Evolutionary conservation across 2,113 vertebrate species (phyloP), one percentile per base, ranked within the genome.

Genomic region (Syrmaticus mikado): DNA sequence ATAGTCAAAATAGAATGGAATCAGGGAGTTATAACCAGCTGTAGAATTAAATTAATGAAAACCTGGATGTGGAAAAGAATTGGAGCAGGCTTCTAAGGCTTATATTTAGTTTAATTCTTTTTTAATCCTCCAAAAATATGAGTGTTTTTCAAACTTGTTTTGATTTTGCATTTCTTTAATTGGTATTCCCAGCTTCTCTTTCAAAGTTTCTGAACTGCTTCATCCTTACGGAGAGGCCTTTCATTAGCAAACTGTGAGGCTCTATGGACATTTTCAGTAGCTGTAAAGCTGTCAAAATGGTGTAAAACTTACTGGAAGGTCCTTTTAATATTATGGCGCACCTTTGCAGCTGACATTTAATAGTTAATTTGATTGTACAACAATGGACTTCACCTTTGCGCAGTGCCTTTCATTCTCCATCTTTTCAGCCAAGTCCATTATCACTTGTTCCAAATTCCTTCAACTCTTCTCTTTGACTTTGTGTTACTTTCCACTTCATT

Each of bases 321-420:
- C 52, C 43, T 86, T 82, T 72, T 65, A 45, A 24, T 78, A 34
- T 78, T 83, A 52, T 58, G 36, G 52, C 43, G 73, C 53, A 72
- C 46, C 73, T 95, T 94, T 91, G 48, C 87, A 86, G 79, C 62
- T 85, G 82, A 80, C 76, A 90, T 90, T 94, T 94, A 75, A 20
- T 53, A 68, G 36, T 28, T 17, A 22, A 86, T 91, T 91, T 34
- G 8, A 66, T 80, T 52, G 55, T 61, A 76, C 91, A 93, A 76
- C 27, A 0, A 48, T n/a, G 76, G 83, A 72, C 70, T 81, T 95
- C 90, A 91, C 87, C 87, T 94, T 85, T 79, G 28, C 75, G 62
- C 48, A 5, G 0, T 41, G 38, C n/a, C 82, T 93, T 92, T 93
- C 87, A 30, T 86, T 86, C 57, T n/a, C 28, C 1, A 0, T 95